Percentiles rank a stretch among this genome's conserved stretches.
Evolutionary conservation across 2,888 invertebrate genomes (phyloP).

Genomic region (Spatulosminthurus flaviceps): DNA sequence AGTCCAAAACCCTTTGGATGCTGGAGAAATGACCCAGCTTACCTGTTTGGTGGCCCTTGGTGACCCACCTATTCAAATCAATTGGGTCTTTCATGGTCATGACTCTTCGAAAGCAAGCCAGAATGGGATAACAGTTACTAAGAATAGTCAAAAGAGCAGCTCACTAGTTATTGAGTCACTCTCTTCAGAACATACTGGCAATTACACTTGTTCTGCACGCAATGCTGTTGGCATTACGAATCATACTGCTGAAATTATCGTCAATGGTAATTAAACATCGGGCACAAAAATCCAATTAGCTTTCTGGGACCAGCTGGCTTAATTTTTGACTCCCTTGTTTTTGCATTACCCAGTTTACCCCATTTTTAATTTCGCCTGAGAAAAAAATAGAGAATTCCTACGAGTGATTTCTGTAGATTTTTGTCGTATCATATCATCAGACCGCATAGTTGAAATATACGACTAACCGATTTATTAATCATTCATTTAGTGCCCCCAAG

Average conservation of each 20-base stretch:
- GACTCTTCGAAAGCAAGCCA: constrained; percentile 45
- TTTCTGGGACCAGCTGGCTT: not conserved
- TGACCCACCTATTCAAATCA: constrained; percentile 73
- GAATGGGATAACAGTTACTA: constrained; percentile 64
- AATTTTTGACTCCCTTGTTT: not conserved
- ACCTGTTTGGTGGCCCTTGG: constrained; percentile 80
- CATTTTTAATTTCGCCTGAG: too few relatives aligned
- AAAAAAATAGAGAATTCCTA: too few relatives aligned
- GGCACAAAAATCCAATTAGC: not conserved
- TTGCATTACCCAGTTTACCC: not conserved
- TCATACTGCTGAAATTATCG: constrained; percentile 76
- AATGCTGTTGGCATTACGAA: constrained; percentile 73
- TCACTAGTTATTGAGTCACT: constrained; percentile 70
- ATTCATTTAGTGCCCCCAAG: constrained; percentile 71
- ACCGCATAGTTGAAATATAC: too few relatives aligned
- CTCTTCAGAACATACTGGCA: constrained; percentile 65
- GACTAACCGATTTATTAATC: not conserved
- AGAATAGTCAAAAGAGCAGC: constrained; percentile 72
- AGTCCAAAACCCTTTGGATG: constrained; percentile 78
- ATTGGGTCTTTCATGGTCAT: constrained; percentile 78
- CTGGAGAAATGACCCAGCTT: constrained; percentile 79
- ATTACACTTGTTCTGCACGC: constrained; percentile 67
- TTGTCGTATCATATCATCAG: too few relatives aligned
- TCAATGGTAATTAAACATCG: constrained; percentile 72
- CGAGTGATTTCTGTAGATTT: too few relatives aligned